Conservation (phyloP, 2,113 vertebrate genomes). For the Notarius lentiginosus region DNA sequence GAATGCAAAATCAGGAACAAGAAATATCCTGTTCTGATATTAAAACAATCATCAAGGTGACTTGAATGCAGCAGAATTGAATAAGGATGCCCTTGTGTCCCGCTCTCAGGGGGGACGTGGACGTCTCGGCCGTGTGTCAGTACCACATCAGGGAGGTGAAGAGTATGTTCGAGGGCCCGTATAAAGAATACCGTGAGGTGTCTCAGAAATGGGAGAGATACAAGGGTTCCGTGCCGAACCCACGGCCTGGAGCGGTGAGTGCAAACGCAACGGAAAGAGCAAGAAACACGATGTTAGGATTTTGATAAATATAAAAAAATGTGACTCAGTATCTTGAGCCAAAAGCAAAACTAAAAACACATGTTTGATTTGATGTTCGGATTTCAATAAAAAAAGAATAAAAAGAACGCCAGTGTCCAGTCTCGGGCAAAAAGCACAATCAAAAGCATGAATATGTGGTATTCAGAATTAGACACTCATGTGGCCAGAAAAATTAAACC, state of each 20-base stretch:
- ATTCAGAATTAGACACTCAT: neutral
- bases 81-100: neutral
- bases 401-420: neutral
- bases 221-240: slow-evolving; percentile 77
- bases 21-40: neutral
- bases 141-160: slow-evolving; percentile 87
- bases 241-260: slow-evolving; percentile 85
- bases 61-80: neutral
- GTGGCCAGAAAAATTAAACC: neutral
- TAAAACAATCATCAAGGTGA: neutral
- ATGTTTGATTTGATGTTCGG: neutral
- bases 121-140: slow-evolving; percentile 88
- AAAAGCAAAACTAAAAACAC: neutral
- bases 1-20: neutral
- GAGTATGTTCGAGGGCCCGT: slow-evolving; percentile 87
- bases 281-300: neutral
- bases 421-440: neutral
- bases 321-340: neutral
- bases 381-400: neutral
- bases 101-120: slow-evolving; percentile 84
- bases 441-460: neutral
- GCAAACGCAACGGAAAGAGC: neutral
- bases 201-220: slow-evolving; percentile 88
- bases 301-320: neutral
- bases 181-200: slow-evolving; percentile 88